Evolutionary conservation across 2,113 vertebrate species (phyloP), one percentile per base, ranked within the genome.

Genomic region (Laticauda colubrina): DNA sequence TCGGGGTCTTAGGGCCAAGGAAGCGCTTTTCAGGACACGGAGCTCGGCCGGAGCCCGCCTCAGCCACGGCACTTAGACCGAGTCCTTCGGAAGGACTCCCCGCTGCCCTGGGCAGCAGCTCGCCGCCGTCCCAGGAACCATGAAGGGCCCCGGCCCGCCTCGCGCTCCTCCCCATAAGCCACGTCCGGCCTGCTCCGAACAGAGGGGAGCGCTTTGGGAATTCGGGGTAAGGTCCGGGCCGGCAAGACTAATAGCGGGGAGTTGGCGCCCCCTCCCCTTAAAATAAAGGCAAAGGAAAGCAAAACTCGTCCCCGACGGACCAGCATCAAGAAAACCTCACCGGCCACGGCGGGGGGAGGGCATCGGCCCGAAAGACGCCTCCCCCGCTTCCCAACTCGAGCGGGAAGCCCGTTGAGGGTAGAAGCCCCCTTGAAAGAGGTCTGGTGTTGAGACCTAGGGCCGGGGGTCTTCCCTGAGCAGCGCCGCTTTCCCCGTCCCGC

Each of bases 1-100:
- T 98, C 98, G 92, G 96, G 97, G 93, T 99, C 98, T 97, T 97
- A 97, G 97, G 98, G 97, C 95, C 90, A 97, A 98, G 96, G 98
- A 98, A 97, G 94, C 96, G 96, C 95, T 97, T 98, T 97, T 97
- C 95, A 95, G 94, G 95, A 96, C 96, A 97, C 92, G 97, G 97
- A 97, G 95, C 94, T 15, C 97, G 95, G 95, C 97, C 96, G 92
- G 96, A 97, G 96, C 95, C 91, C 91, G 93, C 95, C 97, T 96
- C 96, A 97, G 97, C 96, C 95, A 96, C 97, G 95, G 96, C 96
- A 93, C 96, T 96, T 95, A 89, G 96, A 94, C 95, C 88, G 93
- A 97, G 94, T 91, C 97, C 97, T 97, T 95, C 95, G 95, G 94
- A 55, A 95, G 75, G 93, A 94, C 93, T 96, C 96, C 95, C 95